Evolutionary conservation across 2,888 invertebrate genomes (phyloP).

Genomic region (Cataglyphis rosenhaueri): DNA sequence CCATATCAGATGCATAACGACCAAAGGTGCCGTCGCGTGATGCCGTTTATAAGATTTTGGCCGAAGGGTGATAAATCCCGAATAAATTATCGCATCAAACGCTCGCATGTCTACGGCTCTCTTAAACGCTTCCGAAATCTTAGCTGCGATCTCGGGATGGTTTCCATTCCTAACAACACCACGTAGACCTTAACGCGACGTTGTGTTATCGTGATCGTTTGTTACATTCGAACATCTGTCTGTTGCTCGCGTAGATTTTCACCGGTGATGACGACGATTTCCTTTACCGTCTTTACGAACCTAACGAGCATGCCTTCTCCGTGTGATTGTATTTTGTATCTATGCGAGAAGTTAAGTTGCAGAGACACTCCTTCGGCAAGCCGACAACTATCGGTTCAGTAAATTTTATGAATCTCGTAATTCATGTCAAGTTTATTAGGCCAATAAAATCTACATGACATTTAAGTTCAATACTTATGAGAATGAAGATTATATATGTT

Average conservation of each 20-base stretch:
- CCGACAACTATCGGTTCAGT: constrained; percentile 12
- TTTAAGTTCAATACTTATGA: background rate
- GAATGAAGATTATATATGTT: background rate
- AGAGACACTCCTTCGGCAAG: constrained; percentile 26
- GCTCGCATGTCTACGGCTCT: constrained; percentile 65
- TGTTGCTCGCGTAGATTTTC: constrained; percentile 60
- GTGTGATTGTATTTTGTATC: constrained; percentile 10
- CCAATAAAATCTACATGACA: constrained; percentile 21
- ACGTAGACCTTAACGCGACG: constrained; percentile 42
- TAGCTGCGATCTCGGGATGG: constrained; percentile 65
- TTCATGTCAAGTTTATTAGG: constrained; percentile 15
- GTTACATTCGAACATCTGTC: constrained; percentile 59
- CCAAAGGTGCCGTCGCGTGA: constrained; percentile 62
- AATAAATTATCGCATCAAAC: constrained; percentile 65
- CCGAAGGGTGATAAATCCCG: constrained; percentile 64
- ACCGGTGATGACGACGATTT: constrained; percentile 36
- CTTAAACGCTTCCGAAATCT: constrained; percentile 70
- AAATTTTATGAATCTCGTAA: constrained; percentile 27
- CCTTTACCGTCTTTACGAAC: background rate
- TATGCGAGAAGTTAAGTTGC: constrained; percentile 21
- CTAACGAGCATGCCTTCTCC: constrained; percentile 34
- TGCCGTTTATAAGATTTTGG: constrained; percentile 45
- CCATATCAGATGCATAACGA: constrained; percentile 22
- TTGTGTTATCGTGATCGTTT: constrained; percentile 62
- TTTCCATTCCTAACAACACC: constrained; percentile 44